A percentile compares a stretch with the other conserved stretches of the same genome.
Conservation (phyloP, 2,888 invertebrate genomes). For the Eristalis pertinax region DNA sequence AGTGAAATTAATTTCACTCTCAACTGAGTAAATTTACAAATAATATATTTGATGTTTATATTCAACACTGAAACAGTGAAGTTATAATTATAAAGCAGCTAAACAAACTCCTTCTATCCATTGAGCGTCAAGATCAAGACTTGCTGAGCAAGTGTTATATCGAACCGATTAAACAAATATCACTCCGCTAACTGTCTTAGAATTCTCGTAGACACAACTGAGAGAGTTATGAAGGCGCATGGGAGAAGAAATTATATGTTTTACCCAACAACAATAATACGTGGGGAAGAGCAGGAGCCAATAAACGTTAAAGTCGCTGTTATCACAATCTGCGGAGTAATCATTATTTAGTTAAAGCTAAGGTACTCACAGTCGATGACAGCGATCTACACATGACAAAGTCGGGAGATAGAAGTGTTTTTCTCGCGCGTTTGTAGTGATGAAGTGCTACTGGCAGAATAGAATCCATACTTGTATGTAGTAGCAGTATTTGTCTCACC, state of each 20-base stretch:
- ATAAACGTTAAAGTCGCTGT: constrained; percentile 65
- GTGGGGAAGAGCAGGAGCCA: constrained; percentile 62
- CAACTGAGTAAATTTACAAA: neutral
- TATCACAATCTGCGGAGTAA: constrained; percentile 69
- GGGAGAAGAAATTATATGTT: constrained; percentile 40
- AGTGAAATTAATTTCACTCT: too few species aligned
- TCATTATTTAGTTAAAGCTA: constrained; percentile 66
- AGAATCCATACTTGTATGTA: constrained; percentile 29
- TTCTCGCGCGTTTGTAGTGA: constrained; percentile 49
- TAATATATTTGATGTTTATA: neutral
- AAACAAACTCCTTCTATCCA: constrained; percentile 53
- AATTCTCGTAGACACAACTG: constrained; percentile 55
- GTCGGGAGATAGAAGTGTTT: constrained; percentile 47
- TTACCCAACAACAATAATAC: constrained; percentile 44
- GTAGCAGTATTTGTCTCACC: constrained; percentile 39
- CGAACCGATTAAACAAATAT: constrained; percentile 68
- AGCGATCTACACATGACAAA: constrained; percentile 55
- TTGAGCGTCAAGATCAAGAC: constrained; percentile 54
- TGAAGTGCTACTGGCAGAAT: constrained; percentile 49
- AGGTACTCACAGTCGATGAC: constrained; percentile 65
- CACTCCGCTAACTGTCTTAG: constrained; percentile 67
- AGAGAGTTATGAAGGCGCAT: constrained; percentile 43
- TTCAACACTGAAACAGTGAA: constrained; percentile 21
- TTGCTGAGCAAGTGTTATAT: constrained; percentile 58
- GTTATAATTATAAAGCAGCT: constrained; percentile 23